Conservation (phyloP, 2,888 invertebrate genomes). For the Sphaerophoria taeniata region DNA sequence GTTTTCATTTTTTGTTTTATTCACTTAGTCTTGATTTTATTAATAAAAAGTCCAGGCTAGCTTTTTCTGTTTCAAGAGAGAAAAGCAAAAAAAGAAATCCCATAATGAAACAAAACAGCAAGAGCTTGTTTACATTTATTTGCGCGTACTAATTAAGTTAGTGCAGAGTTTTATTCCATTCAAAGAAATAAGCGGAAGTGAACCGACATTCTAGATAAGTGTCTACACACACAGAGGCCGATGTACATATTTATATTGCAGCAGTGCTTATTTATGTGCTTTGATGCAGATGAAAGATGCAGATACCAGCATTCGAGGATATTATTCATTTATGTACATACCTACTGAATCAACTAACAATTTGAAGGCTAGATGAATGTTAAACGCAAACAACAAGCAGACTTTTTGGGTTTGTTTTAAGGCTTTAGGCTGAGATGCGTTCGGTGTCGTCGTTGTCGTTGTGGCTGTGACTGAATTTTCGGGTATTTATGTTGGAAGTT, state of each 20-base stretch:
- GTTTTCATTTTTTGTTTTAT: constrained; percentile 8
- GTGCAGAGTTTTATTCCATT: constrained; percentile 70
- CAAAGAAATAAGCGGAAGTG: constrained; percentile 66
- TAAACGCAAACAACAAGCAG: too few species aligned
- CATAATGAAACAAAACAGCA: constrained; percentile 26
- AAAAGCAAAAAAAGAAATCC: neutral
- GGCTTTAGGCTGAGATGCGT: neutral
- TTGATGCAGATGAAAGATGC: constrained; percentile 59
- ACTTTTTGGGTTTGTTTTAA: neutral
- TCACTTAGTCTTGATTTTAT: constrained; percentile 13
- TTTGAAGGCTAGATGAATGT: neutral
- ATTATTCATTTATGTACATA: neutral
- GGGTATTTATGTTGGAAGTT: too few species aligned
- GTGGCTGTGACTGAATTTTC: too few species aligned
- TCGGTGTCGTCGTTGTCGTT: too few species aligned
- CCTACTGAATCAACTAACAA: neutral
- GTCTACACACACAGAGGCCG: neutral
- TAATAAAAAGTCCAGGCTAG: constrained; percentile 27
- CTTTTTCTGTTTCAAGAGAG: neutral
- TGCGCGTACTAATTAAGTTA: constrained; percentile 71
- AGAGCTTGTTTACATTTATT: constrained; percentile 71
- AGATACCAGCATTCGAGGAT: constrained; percentile 35
- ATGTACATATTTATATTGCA: constrained; percentile 3
- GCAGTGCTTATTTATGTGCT: constrained; percentile 60
- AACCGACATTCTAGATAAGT: constrained; percentile 23